These are phyloP conservation scores for Lepus townsendii DNA, from an alignment of 2,797 vertebrate species.

Conservation along the genomic window DNA sequence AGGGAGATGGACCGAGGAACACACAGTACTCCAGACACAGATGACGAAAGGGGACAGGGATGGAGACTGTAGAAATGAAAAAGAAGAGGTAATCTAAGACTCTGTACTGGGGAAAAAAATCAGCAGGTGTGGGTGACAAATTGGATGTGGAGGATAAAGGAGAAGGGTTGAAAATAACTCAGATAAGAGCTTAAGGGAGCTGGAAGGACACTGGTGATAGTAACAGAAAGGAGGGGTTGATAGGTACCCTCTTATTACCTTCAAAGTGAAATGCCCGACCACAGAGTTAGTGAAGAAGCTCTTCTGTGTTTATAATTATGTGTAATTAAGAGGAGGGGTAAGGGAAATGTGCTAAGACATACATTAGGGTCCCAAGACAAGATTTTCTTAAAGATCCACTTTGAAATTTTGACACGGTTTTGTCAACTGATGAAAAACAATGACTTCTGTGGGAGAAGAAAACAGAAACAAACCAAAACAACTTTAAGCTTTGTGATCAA, in stretches of 20 bases:
- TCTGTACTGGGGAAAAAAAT: neutral
- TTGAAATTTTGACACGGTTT: neutral
- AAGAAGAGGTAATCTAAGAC: conserved; percentile 47
- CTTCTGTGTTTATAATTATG: neutral
- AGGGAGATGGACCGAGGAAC: neutral
- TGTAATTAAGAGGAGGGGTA: neutral
- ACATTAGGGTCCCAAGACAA: neutral
- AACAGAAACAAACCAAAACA: neutral
- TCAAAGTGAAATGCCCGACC: neutral
- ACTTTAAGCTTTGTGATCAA: neutral
- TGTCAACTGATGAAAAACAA: neutral
- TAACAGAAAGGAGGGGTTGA: neutral
- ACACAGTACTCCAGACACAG: neutral
- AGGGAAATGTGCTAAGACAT: neutral
- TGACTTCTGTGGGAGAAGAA: neutral
- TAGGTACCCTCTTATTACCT: neutral
- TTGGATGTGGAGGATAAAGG: conserved; percentile 48
- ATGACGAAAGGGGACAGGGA: neutral
- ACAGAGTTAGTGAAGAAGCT: neutral
- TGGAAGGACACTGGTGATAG: neutral
- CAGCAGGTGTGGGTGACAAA: conserved; percentile 66
- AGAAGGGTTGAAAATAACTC: conserved; percentile 61
- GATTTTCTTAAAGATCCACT: neutral
- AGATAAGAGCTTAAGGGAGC: conserved; percentile 25
- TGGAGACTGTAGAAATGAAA: neutral